Conservation (phyloP, 2,113 vertebrate species). For the Rhynchopsitta pachyrhyncha region DNA sequence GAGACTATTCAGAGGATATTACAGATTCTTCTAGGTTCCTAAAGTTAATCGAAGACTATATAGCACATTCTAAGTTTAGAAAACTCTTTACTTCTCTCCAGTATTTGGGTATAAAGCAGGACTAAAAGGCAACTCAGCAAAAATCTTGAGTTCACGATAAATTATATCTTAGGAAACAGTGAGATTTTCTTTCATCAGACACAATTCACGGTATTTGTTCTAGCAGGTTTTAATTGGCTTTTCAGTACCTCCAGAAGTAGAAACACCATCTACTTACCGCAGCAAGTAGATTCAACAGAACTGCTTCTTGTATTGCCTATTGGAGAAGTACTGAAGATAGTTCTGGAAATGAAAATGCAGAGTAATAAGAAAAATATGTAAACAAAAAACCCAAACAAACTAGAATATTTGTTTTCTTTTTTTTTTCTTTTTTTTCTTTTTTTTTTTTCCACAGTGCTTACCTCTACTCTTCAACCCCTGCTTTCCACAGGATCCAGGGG, state of each 20-base stretch:
- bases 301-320: not conserved
- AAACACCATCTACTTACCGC: not conserved
- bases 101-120: not conserved
- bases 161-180: not conserved
- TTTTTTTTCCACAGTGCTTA: accelerated
- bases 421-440: not conserved
- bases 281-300: not conserved
- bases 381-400: not conserved
- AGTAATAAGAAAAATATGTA: not conserved
- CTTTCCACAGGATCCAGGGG: not conserved
- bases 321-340: not conserved
- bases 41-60: not conserved
- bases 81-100: not conserved
- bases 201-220: not conserved
- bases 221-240: not conserved
- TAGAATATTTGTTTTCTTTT: not conserved
- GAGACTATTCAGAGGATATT: not conserved
- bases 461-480: not conserved
- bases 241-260: not conserved
- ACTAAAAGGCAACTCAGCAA: not conserved
- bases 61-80: not conserved
- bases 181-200: not conserved
- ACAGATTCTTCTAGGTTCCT: not conserved
- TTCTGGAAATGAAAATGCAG: not conserved
- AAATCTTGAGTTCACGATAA: not conserved